Evolutionary conservation across 2,888 invertebrate species (phyloP), one percentile per base, ranked within the genome.

Genomic region (Leucozona laternaria): DNA sequence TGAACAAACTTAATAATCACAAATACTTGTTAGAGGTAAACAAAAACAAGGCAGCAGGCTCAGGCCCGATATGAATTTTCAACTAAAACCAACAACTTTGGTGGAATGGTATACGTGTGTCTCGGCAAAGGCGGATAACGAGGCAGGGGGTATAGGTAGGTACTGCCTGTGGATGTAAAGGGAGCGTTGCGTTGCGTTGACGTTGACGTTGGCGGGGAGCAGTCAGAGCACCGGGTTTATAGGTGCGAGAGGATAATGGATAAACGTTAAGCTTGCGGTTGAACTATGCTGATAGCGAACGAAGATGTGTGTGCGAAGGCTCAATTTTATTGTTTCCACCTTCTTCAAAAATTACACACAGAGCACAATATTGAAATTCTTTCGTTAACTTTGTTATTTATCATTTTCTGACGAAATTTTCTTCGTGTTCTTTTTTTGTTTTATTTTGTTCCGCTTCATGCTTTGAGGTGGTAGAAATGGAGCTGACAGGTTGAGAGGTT

Each of bases 341-440:
- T 78, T 82, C 82, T 82, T 60, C 72, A 64, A 72, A 78, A 82
- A 72, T 72, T 58, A 72, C 72, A 78, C 72, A 72, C 68, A 37
- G 7, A 45, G 53, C 37, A 50, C 82, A 82, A 82, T 82, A 82
- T 82, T 82, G 82, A 82, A 82, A 82, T 82, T 82, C 82, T 82
- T 82, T 82, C 77, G 82, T 82, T 78, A 82, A 78, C 82, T 82
- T 82, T 82, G 82, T 72, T 78, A 82, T 82, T 82, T 82, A 82
- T 82, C 77, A 82, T 81, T 81, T 81, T 81, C 77, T 25, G 81
- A 64, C 55, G 71, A 81, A 77, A 58, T 71, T 45, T 81, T 48
- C 73, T 22, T 73, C 58, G 28, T 57, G 1, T 62, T 43, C 43
- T 20, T 40, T 43, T 53, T 43, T 40, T 62, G 2, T 20, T 17